These are phyloP conservation scores for Thalassaphorura encarpata DNA, from an alignment of 1,140 invertebrate species.

Conservation along the genomic window DNA sequence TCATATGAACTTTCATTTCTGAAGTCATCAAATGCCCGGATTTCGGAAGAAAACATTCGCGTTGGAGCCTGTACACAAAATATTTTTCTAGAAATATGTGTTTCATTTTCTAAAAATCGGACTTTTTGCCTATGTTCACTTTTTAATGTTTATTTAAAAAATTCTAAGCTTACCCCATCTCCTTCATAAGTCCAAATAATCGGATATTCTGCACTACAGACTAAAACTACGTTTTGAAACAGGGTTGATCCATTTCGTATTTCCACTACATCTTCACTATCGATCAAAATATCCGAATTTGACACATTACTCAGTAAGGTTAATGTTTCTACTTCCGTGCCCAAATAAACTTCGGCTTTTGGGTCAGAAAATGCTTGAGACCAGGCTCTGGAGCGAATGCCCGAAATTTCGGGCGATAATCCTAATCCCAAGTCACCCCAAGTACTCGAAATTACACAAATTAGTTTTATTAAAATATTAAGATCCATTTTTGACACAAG, in stretches of 20 bases:
- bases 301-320: constrained; percentile 2
- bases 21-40: constrained; percentile 15
- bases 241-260: constrained; percentile 16
- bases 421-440: too few species aligned
- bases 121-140: neutral
- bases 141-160: constrained; percentile 2
- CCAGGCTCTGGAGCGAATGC: neutral
- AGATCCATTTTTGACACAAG: too few species aligned
- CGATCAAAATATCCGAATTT: constrained; percentile 22
- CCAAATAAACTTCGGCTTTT: constrained; percentile 17
- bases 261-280: constrained; percentile 15
- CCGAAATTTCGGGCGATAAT: neutral
- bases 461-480: too few species aligned
- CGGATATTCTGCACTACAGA: constrained; percentile 26
- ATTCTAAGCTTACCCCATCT: constrained; percentile 21
- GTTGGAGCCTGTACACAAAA: constrained; percentile 20
- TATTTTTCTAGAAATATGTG: too few species aligned
- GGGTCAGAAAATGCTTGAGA: too few species aligned
- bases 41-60: constrained; percentile 20
- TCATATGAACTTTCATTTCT: constrained; percentile 13
- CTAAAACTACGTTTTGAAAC: constrained; percentile 27
- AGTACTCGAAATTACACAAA: too few species aligned
- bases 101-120: neutral
- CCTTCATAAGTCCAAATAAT: constrained; percentile 30
- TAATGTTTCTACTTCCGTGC: constrained; percentile 1